phyloP scores from a whole-genome alignment of 2,888 invertebrate genomes.

The Lapara coniferarum region DNA sequence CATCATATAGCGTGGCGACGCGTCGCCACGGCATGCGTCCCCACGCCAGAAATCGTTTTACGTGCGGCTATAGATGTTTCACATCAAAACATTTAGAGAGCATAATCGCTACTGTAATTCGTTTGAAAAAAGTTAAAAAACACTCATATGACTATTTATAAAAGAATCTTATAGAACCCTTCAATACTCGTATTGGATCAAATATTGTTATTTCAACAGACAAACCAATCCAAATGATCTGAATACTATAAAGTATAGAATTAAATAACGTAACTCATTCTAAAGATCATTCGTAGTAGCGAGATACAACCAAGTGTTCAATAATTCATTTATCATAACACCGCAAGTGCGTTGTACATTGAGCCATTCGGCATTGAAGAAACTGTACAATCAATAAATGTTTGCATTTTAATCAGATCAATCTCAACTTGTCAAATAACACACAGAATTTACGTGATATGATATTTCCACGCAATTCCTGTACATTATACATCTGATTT shows the following conservation, averaged over 20 bases:
- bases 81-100: no score
- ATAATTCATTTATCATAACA: slow-evolving; percentile 16
- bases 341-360: not conserved
- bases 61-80: no score
- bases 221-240: no score
- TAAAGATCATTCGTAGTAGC: not conserved
- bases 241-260: not conserved
- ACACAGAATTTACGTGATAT: slow-evolving; percentile 5
- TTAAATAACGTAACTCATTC: not conserved
- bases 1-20: no score
- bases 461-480: not conserved
- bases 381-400: slow-evolving; percentile 28
- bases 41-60: no score
- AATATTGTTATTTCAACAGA: not conserved
- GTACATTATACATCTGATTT: not conserved
- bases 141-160: no score
- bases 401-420: slow-evolving; percentile 32
- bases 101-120: no score
- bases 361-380: slow-evolving; percentile 27
- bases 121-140: no score
- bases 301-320: not conserved
- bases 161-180: no score
- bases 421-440: slow-evolving; percentile 44
- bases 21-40: no score
- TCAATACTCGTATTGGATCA: no score